These are phyloP conservation scores for Lagria hirta DNA, from an alignment of 2,888 invertebrate genomes.

Conservation along the genomic window DNA sequence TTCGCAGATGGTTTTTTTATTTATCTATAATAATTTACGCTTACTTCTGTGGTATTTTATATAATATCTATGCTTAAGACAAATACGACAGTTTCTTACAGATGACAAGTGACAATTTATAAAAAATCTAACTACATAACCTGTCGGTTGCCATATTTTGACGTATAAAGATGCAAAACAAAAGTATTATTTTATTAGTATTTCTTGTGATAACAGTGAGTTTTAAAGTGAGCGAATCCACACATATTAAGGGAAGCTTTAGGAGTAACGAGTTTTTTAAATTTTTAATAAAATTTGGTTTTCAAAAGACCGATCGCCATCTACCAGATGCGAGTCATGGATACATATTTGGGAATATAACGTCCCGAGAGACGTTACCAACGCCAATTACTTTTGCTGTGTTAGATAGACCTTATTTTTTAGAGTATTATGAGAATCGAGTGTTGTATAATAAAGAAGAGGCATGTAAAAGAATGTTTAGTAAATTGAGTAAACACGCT, in stretches of 20 bases:
- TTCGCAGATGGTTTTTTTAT: too few species aligned
- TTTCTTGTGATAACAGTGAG: conserved; percentile 31
- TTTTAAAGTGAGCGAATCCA: conserved; percentile 41
- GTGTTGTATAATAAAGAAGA: conserved; percentile 64
- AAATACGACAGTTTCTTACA: neutral
- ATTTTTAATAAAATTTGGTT: conserved; percentile 93
- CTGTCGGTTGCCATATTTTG: conserved; percentile 17
- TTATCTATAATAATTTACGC: too few species aligned
- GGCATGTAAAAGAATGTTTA: conserved; percentile 87
- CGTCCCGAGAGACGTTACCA: conserved; percentile 67
- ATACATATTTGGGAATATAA: conserved; percentile 95
- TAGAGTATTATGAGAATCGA: conserved; percentile 86
- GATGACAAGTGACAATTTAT: conserved; percentile 4
- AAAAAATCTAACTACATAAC: conserved; percentile 11
- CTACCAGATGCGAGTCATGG: conserved; percentile 85
- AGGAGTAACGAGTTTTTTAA: conserved; percentile 77
- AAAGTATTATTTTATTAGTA: conserved; percentile 30
- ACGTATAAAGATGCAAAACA: conserved; percentile 39
- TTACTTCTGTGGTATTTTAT: too few species aligned
- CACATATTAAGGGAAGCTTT: conserved; percentile 67
- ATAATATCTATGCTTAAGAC: too few species aligned
- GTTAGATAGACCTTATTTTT: conserved; percentile 82
- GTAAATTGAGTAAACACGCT: conserved; percentile 76
- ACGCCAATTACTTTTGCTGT: conserved; percentile 83
- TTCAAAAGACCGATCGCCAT: conserved; percentile 91